Evolutionary conservation across 2,113 vertebrate species (phyloP).

Genomic region (Cebidichthys violaceus): DNA sequence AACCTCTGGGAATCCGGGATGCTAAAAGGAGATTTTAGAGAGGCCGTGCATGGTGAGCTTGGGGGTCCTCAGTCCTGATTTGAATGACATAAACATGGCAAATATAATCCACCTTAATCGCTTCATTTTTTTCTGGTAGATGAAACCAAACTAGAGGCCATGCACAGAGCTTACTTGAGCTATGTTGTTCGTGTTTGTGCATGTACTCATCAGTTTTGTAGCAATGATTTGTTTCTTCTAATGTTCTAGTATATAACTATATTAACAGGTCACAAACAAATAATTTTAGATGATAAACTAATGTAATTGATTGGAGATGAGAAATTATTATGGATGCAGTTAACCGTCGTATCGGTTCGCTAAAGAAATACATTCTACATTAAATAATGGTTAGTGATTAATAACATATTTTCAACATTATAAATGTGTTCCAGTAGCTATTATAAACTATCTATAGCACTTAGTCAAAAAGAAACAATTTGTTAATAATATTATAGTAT

Average conservation of each 20-base stretch:
- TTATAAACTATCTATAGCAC: background rate
- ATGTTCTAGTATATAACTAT: background rate
- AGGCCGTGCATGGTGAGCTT: slow-evolving; percentile 59
- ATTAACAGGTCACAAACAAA: background rate
- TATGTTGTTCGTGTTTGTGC: slow-evolving; percentile 12
- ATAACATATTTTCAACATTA: background rate
- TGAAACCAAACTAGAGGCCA: slow-evolving; percentile 72
- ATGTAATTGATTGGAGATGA: background rate
- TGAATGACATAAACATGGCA: slow-evolving; percentile 75
- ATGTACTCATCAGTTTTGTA: background rate
- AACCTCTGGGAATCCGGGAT: slow-evolving; percentile 64
- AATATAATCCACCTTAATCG: slow-evolving; percentile 83
- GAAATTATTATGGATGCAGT: background rate
- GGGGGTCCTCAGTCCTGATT: slow-evolving; percentile 77
- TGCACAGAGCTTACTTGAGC: slow-evolving; percentile 45
- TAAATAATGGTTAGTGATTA: background rate
- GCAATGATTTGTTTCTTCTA: background rate
- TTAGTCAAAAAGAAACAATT: background rate
- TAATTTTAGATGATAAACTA: background rate
- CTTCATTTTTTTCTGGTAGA: slow-evolving; percentile 70
- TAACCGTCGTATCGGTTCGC: background rate
- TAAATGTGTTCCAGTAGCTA: background rate
- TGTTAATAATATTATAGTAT: no score
- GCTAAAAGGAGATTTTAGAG: slow-evolving; percentile 76
- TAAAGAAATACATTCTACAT: background rate